Base-by-base conservation (phyloP, 2,113 vertebrate species). In the Urocitellus parryii region DNA sequence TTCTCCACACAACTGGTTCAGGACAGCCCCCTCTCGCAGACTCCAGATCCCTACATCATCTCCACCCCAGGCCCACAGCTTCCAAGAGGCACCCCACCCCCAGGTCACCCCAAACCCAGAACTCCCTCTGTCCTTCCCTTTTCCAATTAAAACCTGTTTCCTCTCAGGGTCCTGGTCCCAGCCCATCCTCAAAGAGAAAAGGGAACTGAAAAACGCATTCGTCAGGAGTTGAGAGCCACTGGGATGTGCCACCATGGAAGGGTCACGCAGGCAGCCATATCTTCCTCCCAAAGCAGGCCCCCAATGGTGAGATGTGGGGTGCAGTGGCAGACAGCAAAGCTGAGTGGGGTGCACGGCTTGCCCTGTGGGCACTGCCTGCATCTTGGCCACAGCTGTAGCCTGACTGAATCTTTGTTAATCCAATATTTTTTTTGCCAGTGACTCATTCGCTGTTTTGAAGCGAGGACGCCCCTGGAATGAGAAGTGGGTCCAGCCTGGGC, bases 371-470 rank as follows among this genome's bases (percentile, higher is more conserved):
- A 12, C 56, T 4, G 67, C 72, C 32, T 14, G 32, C 79, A 53
- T 63, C 91, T 39, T 87, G 93, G 88, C n/a, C 89, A 45, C 91
- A 97, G 96, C 82, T 96, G 82, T 80, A 14, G 77, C 83, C 68
- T 37, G 48, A 45, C 34, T 56, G 91, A 95, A 88, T 94, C 78
- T 87, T 73, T 88, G 82, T 39, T 95, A 74, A 97, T 95, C 32
- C 3, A 97, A 96, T 96, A 76, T 68, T 78, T 78, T 32, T 89
- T 91, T 89, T 65, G 65, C 85, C 80, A 76, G 88, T 94, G 95
- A 96, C 91, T 96, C 96, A 85, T 16, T 51, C 11, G 45, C 45
- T 45, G 24, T 87, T 94, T 29, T 37, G 39, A 77, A 91, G 85
- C 80, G 37, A 68, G 80, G 80, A 90, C 2, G 22, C 76, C 56